These are phyloP conservation scores for Botia almorhae DNA, from an alignment of 2,797 vertebrate species.

Conservation along the genomic window DNA sequence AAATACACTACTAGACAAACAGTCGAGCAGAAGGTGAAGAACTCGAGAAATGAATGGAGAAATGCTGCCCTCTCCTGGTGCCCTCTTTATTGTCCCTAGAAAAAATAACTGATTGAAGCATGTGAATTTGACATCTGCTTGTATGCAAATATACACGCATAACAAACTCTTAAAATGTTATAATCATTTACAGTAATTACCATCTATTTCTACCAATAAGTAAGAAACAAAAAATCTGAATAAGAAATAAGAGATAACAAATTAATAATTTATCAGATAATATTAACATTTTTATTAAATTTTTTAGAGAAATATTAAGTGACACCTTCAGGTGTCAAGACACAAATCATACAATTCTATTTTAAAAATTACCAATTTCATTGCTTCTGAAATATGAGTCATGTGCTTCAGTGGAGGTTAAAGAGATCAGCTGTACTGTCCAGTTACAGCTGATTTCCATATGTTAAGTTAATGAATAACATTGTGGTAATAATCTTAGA, in stretches of 20 bases:
- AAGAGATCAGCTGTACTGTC: background rate
- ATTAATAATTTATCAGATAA: background rate
- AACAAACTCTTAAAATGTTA: too few relatives aligned
- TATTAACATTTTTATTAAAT: conserved; percentile 25
- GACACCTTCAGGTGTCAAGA: background rate
- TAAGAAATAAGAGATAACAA: too few relatives aligned
- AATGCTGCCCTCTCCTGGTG: conserved; percentile 67
- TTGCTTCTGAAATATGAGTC: background rate
- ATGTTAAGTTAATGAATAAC: background rate
- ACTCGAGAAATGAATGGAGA: conserved; percentile 8
- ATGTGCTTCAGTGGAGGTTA: background rate
- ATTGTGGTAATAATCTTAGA: conserved; percentile 26
- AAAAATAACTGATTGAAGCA: background rate
- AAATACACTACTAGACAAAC: conserved; percentile 2
- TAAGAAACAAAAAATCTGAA: too few relatives aligned
- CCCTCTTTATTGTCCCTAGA: background rate
- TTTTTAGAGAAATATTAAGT: conserved; percentile 28
- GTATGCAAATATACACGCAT: too few relatives aligned
- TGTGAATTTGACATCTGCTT: too few relatives aligned
- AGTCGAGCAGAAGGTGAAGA: conserved; percentile 17
- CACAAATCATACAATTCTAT: background rate
- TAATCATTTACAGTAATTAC: too few relatives aligned
- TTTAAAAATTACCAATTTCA: background rate
- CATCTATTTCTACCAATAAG: too few relatives aligned
- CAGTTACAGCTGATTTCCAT: background rate